A percentile compares a stretch with the other conserved stretches of the same genome.
These are phyloP conservation scores for Euwallacea fornicatus DNA, from an alignment of 1,140 invertebrate species.

Conservation along the genomic window DNA sequence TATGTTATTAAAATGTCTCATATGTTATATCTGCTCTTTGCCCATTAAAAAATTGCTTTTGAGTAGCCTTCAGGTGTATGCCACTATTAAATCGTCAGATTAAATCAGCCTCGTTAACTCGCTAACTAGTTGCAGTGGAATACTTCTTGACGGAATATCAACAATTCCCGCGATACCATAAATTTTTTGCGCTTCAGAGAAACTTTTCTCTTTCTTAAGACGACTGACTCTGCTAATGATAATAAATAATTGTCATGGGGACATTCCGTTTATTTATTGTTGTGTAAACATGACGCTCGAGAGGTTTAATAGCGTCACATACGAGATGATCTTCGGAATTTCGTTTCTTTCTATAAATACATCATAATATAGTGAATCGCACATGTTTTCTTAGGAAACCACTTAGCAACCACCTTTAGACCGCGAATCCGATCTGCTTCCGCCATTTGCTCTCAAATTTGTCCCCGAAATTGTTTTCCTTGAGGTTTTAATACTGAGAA, in stretches of 20 bases:
- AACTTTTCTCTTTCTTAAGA: constrained; percentile 30
- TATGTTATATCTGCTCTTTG: neutral
- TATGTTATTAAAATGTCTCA: neutral
- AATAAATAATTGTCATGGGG: constrained; percentile 29
- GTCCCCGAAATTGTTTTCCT: constrained; percentile 8
- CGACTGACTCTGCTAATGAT: constrained; percentile 31
- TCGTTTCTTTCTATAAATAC: too few relatives aligned
- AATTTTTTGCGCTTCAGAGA: constrained; percentile 29
- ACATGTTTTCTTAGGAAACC: constrained; percentile 2
- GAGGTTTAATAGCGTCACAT: too few relatives aligned
- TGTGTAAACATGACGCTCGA: constrained; percentile 10
- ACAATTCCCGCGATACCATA: constrained; percentile 26
- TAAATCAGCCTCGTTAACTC: constrained; percentile 12
- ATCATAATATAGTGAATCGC: too few relatives aligned
- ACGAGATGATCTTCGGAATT: too few relatives aligned
- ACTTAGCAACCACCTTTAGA: constrained; percentile 6
- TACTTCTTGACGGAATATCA: constrained; percentile 26
- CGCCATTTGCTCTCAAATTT: neutral
- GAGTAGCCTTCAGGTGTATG: constrained; percentile 7
- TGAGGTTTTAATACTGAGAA: constrained; percentile 7
- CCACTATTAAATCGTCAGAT: constrained; percentile 1
- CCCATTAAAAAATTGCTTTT: neutral
- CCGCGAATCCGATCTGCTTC: neutral
- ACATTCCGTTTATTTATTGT: constrained; percentile 27
- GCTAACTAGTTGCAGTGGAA: constrained; percentile 21